These are phyloP conservation scores for Phyllotis vaccarum DNA, from an alignment of 2,797 vertebrate genomes.

Conservation along the genomic window DNA sequence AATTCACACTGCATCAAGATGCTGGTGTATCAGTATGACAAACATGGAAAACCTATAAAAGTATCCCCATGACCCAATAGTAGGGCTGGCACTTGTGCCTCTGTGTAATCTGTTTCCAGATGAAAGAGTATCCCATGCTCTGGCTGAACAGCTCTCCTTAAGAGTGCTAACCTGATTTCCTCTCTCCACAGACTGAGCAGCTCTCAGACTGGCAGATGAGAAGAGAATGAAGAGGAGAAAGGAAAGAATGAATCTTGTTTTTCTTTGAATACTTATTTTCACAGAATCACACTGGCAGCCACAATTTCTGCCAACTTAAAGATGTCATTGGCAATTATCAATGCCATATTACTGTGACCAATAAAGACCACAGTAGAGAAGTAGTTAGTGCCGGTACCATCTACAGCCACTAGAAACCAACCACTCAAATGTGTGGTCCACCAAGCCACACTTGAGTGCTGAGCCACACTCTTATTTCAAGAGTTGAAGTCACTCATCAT, in stretches of 20 bases:
- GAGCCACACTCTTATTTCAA: constrained; percentile 42
- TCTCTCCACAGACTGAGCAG: constrained; percentile 77
- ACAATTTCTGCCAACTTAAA: constrained; percentile 56
- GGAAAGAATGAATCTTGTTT: constrained; percentile 60
- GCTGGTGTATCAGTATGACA: constrained; percentile 98
- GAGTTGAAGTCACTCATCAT: neutral
- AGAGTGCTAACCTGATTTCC: constrained; percentile 84
- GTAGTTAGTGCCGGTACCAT: constrained; percentile 58
- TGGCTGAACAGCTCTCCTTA: constrained; percentile 80
- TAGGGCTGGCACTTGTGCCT: constrained; percentile 26
- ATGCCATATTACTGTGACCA: constrained; percentile 29
- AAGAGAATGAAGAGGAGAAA: constrained; percentile 73
- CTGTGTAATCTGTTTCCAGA: constrained; percentile 78
- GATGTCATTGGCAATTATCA: constrained; percentile 59
- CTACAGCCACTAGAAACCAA: constrained; percentile 31
- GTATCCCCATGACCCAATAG: constrained; percentile 92
- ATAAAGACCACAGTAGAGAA: constrained; percentile 43
- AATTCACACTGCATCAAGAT: constrained; percentile 99
- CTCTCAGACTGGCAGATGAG: constrained; percentile 74
- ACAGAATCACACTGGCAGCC: neutral
- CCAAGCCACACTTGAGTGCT: constrained; percentile 60
- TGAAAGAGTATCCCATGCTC: constrained; percentile 71
- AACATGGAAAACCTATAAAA: constrained; percentile 96
- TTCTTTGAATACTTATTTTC: constrained; percentile 27
- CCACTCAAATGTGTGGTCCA: neutral